A percentile compares a stretch with the other conserved stretches of the same genome.
These are phyloP conservation scores for Spheniscus mendiculus DNA, from an alignment of 2,113 vertebrate species.

Conservation along the genomic window DNA sequence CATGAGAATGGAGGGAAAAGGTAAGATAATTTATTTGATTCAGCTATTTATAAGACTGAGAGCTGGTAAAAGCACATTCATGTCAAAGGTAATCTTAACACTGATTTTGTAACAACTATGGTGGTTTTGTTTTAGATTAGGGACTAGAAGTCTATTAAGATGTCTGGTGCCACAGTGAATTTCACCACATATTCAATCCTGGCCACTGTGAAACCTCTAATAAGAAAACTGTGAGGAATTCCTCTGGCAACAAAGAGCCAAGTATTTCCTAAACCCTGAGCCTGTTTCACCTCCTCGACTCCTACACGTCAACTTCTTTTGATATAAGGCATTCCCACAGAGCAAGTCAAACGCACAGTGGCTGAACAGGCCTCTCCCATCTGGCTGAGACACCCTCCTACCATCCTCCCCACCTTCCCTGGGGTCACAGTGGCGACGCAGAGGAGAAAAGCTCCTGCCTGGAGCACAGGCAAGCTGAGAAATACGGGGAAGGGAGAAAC, in stretches of 20 bases:
- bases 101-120: fast-evolving
- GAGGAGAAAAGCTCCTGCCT: not conserved
- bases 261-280: not conserved
- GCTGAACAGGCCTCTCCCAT: not conserved
- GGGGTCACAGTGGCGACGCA: not conserved
- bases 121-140: not conserved
- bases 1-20: not conserved
- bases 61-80: not conserved
- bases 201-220: not conserved
- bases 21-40: not conserved
- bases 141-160: not conserved
- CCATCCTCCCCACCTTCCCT: not conserved
- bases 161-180: not conserved
- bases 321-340: not conserved
- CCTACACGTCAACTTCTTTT: not conserved
- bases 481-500: fast-evolving
- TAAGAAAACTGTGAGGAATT: not conserved
- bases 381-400: not conserved
- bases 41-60: not conserved
- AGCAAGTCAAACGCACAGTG: not conserved
- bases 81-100: not conserved
- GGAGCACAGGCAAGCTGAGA: not conserved
- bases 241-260: not conserved
- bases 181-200: not conserved
- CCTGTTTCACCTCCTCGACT: not conserved